Evolutionary conservation across 2,797 vertebrate species (phyloP).

Genomic region (Chelon auratus): DNA sequence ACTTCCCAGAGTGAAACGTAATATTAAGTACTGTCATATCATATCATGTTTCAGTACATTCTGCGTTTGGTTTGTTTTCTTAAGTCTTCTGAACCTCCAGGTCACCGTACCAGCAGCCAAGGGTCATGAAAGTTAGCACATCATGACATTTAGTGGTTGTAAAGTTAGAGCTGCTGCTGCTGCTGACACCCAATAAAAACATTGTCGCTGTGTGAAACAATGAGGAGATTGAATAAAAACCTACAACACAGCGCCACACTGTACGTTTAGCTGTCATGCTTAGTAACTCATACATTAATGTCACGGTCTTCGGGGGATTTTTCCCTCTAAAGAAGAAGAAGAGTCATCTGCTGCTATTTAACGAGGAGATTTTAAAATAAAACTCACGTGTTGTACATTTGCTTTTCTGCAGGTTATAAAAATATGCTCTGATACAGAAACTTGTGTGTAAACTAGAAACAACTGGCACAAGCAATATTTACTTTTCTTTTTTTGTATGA

Average conservation of each 20-base stretch:
- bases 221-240: not conserved
- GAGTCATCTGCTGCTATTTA: slow-evolving; percentile 24
- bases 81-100: too few species aligned
- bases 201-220: not conserved
- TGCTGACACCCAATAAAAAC: too few species aligned
- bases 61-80: too few species aligned
- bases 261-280: accelerated
- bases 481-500: too few species aligned
- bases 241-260: not conserved
- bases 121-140: not conserved
- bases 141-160: not conserved
- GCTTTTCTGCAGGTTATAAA: too few species aligned
- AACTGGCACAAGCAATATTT: too few species aligned
- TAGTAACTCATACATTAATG: not conserved
- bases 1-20: not conserved
- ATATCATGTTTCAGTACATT: not conserved
- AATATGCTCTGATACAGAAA: too few species aligned
- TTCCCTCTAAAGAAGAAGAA: not conserved
- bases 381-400: not conserved
- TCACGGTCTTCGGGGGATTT: not conserved
- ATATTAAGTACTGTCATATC: not conserved
- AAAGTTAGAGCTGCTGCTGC: too few species aligned
- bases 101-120: not conserved
- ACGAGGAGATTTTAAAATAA: slow-evolving; percentile 9
- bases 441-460: too few species aligned